A percentile compares a stretch with the other conserved stretches of the same genome.
Conservation (phyloP, 2,888 invertebrate species). For the Frankliniella fusca region DNA sequence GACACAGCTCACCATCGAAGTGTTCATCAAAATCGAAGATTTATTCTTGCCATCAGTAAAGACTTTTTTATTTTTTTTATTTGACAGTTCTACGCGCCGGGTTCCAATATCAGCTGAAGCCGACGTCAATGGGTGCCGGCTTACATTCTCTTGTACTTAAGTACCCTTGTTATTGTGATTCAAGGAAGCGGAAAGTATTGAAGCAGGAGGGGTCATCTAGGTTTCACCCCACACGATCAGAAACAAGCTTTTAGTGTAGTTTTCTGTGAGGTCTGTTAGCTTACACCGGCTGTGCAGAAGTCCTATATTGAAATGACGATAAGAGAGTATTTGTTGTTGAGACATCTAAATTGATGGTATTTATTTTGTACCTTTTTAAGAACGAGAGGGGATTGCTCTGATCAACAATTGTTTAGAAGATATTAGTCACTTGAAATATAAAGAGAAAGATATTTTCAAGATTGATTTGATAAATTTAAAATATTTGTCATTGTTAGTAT, state of each 20-base stretch:
- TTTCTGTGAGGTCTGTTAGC: background rate
- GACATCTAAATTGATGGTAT: background rate
- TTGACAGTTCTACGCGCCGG: background rate
- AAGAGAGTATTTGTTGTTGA: background rate
- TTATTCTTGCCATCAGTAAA: background rate
- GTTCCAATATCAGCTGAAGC: background rate
- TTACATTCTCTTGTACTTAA: background rate
- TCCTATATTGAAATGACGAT: background rate
- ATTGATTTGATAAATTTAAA: background rate
- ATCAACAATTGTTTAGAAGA: background rate
- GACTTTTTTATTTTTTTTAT: background rate
- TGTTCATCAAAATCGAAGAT: background rate
- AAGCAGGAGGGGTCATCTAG: background rate
- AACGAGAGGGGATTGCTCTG: background rate
- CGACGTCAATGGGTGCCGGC: background rate
- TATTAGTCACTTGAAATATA: background rate
- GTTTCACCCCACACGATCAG: background rate
- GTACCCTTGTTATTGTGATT: background rate
- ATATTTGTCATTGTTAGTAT: background rate
- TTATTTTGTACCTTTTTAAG: background rate
- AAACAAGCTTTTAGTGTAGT: background rate
- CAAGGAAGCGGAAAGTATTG: background rate
- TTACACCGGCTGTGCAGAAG: background rate
- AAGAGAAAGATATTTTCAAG: background rate
- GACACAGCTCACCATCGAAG: background rate